Conservation (phyloP, 2,888 invertebrate genomes). For the Hypomecis punctinalis region DNA sequence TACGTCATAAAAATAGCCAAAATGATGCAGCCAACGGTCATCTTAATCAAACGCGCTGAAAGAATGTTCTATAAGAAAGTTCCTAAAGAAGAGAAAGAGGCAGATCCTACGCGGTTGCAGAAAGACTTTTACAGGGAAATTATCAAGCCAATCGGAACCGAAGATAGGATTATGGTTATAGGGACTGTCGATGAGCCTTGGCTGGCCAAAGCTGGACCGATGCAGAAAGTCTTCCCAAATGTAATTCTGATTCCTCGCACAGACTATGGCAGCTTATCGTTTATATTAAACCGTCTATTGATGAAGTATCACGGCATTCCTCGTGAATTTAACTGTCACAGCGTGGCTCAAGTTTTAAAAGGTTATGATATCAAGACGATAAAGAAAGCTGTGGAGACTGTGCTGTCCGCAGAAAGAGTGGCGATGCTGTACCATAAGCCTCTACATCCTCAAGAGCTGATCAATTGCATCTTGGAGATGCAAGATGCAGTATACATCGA, state of each 20-base stretch:
- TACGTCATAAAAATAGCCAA: slow-evolving; percentile 87
- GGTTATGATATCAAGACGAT: slow-evolving; percentile 84
- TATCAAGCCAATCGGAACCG: slow-evolving; percentile 87
- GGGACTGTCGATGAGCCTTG: slow-evolving; percentile 89
- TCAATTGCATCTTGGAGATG: slow-evolving; percentile 70
- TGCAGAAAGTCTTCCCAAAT: slow-evolving; percentile 86
- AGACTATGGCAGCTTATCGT: slow-evolving; percentile 86
- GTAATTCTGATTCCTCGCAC: slow-evolving; percentile 82
- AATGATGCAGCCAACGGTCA: slow-evolving; percentile 89
- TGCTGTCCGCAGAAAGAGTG: slow-evolving; percentile 79
- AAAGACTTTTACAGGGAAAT: slow-evolving; percentile 88
- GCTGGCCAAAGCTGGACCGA: slow-evolving; percentile 74
- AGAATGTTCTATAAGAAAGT: slow-evolving; percentile 89
- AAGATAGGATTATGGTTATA: slow-evolving; percentile 88
- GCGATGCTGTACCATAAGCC: slow-evolving; percentile 82
- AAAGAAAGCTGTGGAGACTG: slow-evolving; percentile 66
- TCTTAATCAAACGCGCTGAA: slow-evolving; percentile 88
- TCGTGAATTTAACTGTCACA: slow-evolving; percentile 85
- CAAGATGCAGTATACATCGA: slow-evolving; percentile 65
- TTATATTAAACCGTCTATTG: slow-evolving; percentile 81
- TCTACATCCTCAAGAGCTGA: slow-evolving; percentile 79
- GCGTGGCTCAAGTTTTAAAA: slow-evolving; percentile 80
- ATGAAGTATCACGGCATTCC: slow-evolving; percentile 86
- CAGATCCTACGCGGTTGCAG: slow-evolving; percentile 89
- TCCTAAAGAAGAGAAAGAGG: slow-evolving; percentile 85